These are phyloP conservation scores for Gortyna flavago DNA, from an alignment of 2,888 invertebrate genomes.

Conservation along the genomic window DNA sequence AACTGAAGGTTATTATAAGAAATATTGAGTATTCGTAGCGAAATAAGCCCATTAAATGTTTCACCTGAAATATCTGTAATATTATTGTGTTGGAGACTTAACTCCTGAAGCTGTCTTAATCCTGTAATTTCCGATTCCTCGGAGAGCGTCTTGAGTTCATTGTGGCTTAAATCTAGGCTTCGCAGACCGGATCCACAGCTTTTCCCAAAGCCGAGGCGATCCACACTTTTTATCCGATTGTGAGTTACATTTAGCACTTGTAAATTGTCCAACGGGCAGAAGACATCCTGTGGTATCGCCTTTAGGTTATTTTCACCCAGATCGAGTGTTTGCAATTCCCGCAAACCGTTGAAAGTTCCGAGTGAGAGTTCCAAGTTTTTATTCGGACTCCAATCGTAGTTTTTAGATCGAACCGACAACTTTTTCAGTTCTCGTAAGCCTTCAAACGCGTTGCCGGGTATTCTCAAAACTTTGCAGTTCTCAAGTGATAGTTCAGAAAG, in stretches of 20 bases:
- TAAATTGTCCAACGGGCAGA: conserved; percentile 94
- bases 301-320: conserved; percentile 95
- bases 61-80: conserved; percentile 94
- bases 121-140: conserved; percentile 94
- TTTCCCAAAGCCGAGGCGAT: conserved; percentile 92
- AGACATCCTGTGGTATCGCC: conserved; percentile 93
- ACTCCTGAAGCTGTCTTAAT: conserved; percentile 93
- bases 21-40: conserved; percentile 95
- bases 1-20: conserved; percentile 95
- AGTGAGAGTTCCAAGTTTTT: conserved; percentile 93
- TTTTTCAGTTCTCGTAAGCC: conserved; percentile 95
- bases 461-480: conserved; percentile 94
- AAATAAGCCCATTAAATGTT: conserved; percentile 94
- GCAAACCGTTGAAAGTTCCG: conserved; percentile 93
- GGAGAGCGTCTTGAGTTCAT: conserved; percentile 93
- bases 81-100: conserved; percentile 95
- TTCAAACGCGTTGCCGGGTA: conserved; percentile 94
- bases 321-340: conserved; percentile 94
- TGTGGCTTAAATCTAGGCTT: conserved; percentile 94
- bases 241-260: conserved; percentile 95
- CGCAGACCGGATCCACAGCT: conserved; percentile 93
- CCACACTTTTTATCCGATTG: conserved; percentile 94
- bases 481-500: conserved; percentile 93
- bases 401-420: conserved; percentile 94
- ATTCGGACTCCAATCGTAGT: conserved; percentile 94